Evolutionary conservation across 2,888 invertebrate species (phyloP).

Genomic region (Argyresthia albistria): DNA sequence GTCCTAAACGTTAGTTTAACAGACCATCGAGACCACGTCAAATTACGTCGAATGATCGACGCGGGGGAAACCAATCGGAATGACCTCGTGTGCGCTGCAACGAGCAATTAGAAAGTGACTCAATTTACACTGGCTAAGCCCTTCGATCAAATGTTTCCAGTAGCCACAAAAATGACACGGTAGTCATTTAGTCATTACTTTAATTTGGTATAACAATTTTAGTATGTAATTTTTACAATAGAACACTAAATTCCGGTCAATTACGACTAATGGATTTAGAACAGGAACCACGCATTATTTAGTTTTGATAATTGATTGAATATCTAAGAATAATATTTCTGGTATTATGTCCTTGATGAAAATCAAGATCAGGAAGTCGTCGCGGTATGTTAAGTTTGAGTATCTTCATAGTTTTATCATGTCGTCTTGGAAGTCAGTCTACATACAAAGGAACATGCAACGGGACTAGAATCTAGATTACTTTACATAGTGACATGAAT

Average conservation of each 20-base stretch:
- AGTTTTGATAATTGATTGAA: too few relatives aligned
- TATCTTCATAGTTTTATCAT: neutral
- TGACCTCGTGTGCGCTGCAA: constrained; percentile 16
- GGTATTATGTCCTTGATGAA: too few relatives aligned
- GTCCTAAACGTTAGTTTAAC: constrained; percentile 15
- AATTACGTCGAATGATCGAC: constrained; percentile 29
- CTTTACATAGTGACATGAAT: constrained; percentile 39
- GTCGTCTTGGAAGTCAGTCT: neutral
- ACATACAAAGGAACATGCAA: constrained; percentile 19
- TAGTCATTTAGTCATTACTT: constrained; percentile 4
- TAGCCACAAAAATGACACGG: constrained; percentile 15
- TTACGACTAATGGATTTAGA: constrained; percentile 6
- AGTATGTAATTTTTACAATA: constrained; percentile 21
- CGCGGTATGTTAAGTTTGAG: neutral
- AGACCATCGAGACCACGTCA: constrained; percentile 11
- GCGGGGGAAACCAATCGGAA: constrained; percentile 24
- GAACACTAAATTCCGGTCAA: constrained; percentile 5
- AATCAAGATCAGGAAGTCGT: too few relatives aligned
- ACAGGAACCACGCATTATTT: constrained; percentile 11
- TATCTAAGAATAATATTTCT: too few relatives aligned
- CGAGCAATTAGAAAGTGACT: constrained; percentile 15
- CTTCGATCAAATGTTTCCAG: constrained; percentile 12
- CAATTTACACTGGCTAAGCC: constrained; percentile 2
- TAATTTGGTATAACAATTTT: neutral
- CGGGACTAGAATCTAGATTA: constrained; percentile 61